Evolutionary conservation across 2,113 vertebrate species (phyloP).

Genomic region (Mesoclemmys tuberculata): DNA sequence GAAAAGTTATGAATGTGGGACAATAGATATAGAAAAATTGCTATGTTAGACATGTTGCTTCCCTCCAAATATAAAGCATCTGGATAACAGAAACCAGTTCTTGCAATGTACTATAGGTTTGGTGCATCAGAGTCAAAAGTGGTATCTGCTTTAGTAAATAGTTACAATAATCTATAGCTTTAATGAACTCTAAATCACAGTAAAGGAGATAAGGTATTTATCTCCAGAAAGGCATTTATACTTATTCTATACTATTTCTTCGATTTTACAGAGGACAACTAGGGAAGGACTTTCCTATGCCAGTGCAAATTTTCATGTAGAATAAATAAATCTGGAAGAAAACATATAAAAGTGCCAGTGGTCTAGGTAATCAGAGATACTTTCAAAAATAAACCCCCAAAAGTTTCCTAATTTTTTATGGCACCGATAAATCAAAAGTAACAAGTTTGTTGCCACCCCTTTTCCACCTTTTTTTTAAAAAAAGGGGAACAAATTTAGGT

Average conservation of each 20-base stretch:
- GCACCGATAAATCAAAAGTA: background rate
- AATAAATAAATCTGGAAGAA: background rate
- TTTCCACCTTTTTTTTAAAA: background rate
- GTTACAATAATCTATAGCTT: conserved; percentile 32
- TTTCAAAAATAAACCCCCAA: background rate
- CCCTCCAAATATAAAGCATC: conserved; percentile 26
- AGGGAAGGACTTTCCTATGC: background rate
- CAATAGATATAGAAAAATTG: background rate
- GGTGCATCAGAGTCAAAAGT: conserved; percentile 52
- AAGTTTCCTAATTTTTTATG: background rate
- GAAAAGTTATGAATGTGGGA: background rate
- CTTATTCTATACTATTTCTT: background rate
- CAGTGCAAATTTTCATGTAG: background rate
- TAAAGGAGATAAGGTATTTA: conserved; percentile 19
- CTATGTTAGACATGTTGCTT: background rate
- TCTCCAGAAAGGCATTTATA: background rate
- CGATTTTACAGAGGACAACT: background rate
- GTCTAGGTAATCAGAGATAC: background rate
- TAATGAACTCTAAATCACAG: background rate
- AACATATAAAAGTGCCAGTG: background rate
- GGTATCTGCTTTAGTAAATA: conserved; percentile 43
- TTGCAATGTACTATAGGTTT: conserved; percentile 44
- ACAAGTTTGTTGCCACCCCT: background rate
- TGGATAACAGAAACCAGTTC: conserved; percentile 45
- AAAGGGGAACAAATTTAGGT: accelerated